phyloP scores from a whole-genome alignment of 2,888 invertebrate genomes.

The Colostygia pectinataria region DNA sequence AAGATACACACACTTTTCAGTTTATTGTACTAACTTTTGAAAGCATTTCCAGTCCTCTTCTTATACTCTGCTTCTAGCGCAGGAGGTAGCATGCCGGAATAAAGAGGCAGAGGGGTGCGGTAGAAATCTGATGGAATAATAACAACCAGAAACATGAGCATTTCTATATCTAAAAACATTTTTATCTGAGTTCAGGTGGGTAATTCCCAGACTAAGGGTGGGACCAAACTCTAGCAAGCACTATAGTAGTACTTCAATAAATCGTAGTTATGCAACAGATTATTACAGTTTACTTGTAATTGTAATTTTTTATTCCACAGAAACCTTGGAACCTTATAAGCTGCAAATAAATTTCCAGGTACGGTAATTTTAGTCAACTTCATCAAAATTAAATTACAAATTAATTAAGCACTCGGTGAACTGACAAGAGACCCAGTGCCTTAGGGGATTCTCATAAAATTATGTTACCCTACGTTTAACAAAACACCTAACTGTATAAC shows the following conservation, averaged over 20 bases:
- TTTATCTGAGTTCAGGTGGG: too few relatives aligned
- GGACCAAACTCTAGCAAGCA: too few relatives aligned
- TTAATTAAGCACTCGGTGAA: constrained; percentile 17
- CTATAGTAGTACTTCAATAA: too few relatives aligned
- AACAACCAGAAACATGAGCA: too few relatives aligned
- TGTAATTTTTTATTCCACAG: too few relatives aligned
- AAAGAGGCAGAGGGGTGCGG: constrained; percentile 64
- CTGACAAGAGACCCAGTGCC: constrained; percentile 3
- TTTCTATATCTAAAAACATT: too few relatives aligned
- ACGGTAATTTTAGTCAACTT: neutral
- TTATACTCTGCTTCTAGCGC: constrained; percentile 63
- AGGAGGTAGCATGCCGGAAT: constrained; percentile 55
- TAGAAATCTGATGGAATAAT: constrained; percentile 58
- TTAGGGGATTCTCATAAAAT: constrained; percentile 12
- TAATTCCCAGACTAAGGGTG: too few relatives aligned
- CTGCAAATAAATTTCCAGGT: too few relatives aligned
- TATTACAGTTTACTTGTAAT: too few relatives aligned
- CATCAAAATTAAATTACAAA: constrained; percentile 13
- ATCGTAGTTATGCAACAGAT: too few relatives aligned
- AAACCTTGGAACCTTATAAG: too few relatives aligned
- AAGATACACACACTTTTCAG: too few relatives aligned
- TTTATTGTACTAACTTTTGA: constrained; percentile 58
- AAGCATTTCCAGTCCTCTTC: constrained; percentile 68
- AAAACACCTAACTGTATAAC: constrained; percentile 1
- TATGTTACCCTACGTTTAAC: neutral